Percentiles rank a stretch among this genome's conserved stretches.
These are phyloP conservation scores for Aphodius sticticus DNA, from an alignment of 2,888 invertebrate species.

Conservation along the genomic window DNA sequence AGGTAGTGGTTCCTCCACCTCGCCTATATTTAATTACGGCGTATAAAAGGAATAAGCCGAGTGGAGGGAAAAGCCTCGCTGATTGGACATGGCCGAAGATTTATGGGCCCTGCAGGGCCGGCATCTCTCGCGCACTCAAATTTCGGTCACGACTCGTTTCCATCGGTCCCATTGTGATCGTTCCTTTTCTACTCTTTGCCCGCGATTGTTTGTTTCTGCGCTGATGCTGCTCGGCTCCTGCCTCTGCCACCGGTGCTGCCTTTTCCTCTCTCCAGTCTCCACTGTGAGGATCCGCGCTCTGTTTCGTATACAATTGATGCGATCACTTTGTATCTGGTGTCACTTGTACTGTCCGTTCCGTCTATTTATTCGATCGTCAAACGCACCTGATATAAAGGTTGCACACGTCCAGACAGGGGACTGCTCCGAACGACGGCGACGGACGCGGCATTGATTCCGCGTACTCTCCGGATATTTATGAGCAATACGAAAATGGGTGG, in stretches of 20 bases:
- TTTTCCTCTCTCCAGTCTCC: background rate
- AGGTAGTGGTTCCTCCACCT: background rate
- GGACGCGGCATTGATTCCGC: slow-evolving; percentile 20
- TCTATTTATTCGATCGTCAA: slow-evolving; percentile 34
- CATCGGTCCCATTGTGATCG: slow-evolving; percentile 35
- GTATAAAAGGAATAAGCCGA: background rate
- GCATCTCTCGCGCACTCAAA: slow-evolving; percentile 29
- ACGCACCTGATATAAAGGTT: slow-evolving; percentile 25
- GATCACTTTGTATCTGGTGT: slow-evolving; percentile 39
- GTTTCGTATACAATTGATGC: slow-evolving; percentile 38
- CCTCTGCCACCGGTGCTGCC: slow-evolving; percentile 12
- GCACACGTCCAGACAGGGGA: slow-evolving; percentile 13
- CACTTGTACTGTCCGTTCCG: slow-evolving; percentile 38
- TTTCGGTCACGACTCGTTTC: slow-evolving; percentile 39
- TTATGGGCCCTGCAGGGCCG: slow-evolving; percentile 30
- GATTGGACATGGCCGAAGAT: slow-evolving; percentile 39
- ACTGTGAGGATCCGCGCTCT: background rate
- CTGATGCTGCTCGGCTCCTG: background rate
- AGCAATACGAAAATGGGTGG: background rate
- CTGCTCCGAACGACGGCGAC: slow-evolving; percentile 12
- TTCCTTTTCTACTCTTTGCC: background rate
- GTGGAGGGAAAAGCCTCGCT: slow-evolving; percentile 27
- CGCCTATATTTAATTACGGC: slow-evolving; percentile 39
- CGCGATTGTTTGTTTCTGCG: slow-evolving; percentile 7
- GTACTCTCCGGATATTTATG: slow-evolving; percentile 6